A percentile compares a stretch with the other conserved stretches of the same genome.
Conservation (phyloP, 2,113 vertebrate species). For the Calidris pugnax region DNA sequence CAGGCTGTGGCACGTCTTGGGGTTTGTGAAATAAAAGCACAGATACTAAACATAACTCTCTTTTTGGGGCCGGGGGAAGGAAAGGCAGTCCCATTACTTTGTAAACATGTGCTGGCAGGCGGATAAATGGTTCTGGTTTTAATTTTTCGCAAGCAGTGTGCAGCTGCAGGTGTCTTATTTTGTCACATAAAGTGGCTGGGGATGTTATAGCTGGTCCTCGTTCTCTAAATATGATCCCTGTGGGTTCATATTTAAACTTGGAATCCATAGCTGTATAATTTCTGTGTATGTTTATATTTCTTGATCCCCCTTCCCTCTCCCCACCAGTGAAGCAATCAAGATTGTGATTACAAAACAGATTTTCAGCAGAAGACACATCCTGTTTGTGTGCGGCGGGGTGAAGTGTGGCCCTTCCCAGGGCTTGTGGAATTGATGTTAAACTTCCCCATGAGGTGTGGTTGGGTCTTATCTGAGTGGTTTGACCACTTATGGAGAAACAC, state of each 20-base stretch:
- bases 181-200: neutral
- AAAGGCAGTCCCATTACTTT: neutral
- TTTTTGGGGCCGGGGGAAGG: neutral
- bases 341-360: slow-evolving; percentile 2
- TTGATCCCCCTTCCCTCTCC: neutral
- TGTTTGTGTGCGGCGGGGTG: neutral
- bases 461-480: neutral
- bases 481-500: neutral
- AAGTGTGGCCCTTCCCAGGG: neutral
- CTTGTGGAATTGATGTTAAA: neutral
- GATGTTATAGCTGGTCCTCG: neutral
- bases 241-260: neutral
- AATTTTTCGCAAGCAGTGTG: neutral
- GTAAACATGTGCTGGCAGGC: slow-evolving; percentile 41
- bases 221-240: neutral
- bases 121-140: neutral
- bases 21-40: neutral
- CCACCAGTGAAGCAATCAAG: slow-evolving; percentile 24
- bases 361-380: neutral
- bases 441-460: neutral
- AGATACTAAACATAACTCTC: neutral
- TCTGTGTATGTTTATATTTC: slow-evolving; percentile 40
- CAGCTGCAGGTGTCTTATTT: slow-evolving; percentile 17
- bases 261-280: neutral
- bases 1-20: neutral